Conservation (phyloP, 2,888 invertebrate genomes). For the Cheiracanthium punctorium region DNA sequence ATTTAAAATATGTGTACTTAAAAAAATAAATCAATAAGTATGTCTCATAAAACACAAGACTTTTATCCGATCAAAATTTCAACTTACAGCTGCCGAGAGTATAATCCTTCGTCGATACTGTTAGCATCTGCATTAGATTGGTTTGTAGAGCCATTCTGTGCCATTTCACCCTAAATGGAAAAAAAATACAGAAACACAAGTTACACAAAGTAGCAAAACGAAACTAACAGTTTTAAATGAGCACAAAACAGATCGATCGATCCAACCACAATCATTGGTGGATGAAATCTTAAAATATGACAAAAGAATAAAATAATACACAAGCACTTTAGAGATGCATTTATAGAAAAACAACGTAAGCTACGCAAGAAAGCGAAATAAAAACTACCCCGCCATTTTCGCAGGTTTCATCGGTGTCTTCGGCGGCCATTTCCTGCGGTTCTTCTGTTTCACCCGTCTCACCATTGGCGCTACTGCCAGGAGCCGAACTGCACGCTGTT, state of each 20-base stretch:
- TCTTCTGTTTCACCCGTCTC: slow-evolving; percentile 34
- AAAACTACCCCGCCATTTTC: slow-evolving; percentile 44
- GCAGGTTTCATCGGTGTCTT: background rate
- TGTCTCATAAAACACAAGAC: no score
- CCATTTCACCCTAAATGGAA: slow-evolving; percentile 71
- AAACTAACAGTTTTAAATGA: background rate
- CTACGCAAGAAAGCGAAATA: no score
- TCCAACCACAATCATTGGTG: background rate
- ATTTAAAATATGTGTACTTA: no score
- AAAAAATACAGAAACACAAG: background rate
- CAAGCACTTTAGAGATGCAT: no score
- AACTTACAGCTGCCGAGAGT: slow-evolving; percentile 78
- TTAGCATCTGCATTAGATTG: slow-evolving; percentile 56
- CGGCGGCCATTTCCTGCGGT: slow-evolving; percentile 60
- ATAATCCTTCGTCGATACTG: slow-evolving; percentile 77
- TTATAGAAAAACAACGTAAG: no score
- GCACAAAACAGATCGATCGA: no score
- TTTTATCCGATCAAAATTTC: no score
- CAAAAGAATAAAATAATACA: no score
- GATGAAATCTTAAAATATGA: no score
- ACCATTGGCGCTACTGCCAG: slow-evolving; percentile 27
- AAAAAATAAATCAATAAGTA: no score
- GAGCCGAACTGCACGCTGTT: slow-evolving; percentile 62
- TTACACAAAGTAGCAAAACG: background rate
- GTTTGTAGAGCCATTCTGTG: slow-evolving; percentile 71